Evolutionary conservation across 1,140 invertebrate genomes (phyloP).

Genomic region (Lordiphosa mommai): DNA sequence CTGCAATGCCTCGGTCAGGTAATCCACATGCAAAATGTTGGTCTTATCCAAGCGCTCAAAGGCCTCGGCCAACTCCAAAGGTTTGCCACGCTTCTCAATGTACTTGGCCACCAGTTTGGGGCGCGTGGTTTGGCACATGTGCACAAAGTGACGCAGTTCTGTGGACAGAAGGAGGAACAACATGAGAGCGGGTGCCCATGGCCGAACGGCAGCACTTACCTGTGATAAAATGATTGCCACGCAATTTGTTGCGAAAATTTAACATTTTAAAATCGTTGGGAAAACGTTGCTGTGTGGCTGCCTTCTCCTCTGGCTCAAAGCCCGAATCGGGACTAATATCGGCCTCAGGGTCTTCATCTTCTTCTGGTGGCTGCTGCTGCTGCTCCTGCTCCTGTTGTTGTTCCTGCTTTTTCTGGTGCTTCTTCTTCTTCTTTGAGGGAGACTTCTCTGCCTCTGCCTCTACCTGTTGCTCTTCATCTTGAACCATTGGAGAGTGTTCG

Average conservation of each 20-base stretch:
- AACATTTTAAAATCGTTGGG: slow-evolving; percentile 76
- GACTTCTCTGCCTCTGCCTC: neutral
- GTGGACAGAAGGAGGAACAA: neutral
- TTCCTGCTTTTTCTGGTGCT: slow-evolving; percentile 5
- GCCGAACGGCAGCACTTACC: slow-evolving; percentile 22
- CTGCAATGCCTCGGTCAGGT: slow-evolving; percentile 84
- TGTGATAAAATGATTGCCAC: slow-evolving; percentile 65
- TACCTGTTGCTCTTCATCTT: slow-evolving; percentile 18
- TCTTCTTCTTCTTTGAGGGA: slow-evolving; percentile 10
- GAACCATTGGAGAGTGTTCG: too few relatives aligned
- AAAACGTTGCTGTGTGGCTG: slow-evolving; percentile 23
- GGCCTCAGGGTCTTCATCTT: slow-evolving; percentile 13
- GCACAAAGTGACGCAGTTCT: slow-evolving; percentile 82
- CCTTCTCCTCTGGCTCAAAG: slow-evolving; percentile 50
- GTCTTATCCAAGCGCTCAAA: slow-evolving; percentile 82
- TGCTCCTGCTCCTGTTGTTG: slow-evolving; percentile 14
- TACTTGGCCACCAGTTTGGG: slow-evolving; percentile 82
- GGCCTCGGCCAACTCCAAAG: slow-evolving; percentile 84
- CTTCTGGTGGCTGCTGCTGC: neutral
- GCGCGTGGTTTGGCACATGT: slow-evolving; percentile 76
- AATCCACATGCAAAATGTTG: slow-evolving; percentile 79
- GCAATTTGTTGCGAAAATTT: slow-evolving; percentile 61
- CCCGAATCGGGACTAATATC: slow-evolving; percentile 59
- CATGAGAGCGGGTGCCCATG: neutral
- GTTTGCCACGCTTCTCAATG: slow-evolving; percentile 84